Evolutionary conservation across 1,140 invertebrate species (phyloP).

Genomic region (Heliconius himera): DNA sequence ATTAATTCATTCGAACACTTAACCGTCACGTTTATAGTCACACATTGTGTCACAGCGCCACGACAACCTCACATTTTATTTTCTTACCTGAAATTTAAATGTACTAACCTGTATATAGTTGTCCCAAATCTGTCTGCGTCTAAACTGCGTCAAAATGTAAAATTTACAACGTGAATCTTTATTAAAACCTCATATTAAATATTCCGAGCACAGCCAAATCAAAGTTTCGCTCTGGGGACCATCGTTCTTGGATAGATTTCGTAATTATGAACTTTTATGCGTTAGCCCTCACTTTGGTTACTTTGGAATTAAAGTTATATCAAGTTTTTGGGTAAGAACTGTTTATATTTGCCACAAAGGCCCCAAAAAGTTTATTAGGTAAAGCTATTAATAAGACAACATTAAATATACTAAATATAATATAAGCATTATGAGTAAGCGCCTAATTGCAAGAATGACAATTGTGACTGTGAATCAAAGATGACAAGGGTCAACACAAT

Average conservation of each 20-base stretch:
- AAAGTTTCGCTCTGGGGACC: background rate
- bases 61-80: too few relatives aligned
- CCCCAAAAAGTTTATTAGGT: too few relatives aligned
- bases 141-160: background rate
- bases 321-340: background rate
- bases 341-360: background rate
- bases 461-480: too few relatives aligned
- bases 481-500: too few relatives aligned
- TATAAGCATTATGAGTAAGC: too few relatives aligned
- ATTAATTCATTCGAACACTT: too few relatives aligned
- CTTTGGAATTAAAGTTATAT: background rate
- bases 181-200: conserved; percentile 6
- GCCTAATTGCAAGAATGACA: too few relatives aligned
- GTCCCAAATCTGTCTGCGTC: background rate
- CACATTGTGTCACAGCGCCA: too few relatives aligned
- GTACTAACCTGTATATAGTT: background rate
- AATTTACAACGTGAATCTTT: background rate
- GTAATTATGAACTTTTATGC: background rate
- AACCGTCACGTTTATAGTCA: too few relatives aligned
- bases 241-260: background rate
- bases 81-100: background rate
- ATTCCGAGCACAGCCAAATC: conserved; percentile 1
- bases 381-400: too few relatives aligned
- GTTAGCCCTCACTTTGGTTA: background rate
- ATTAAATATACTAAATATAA: too few relatives aligned